Percentiles rank a stretch among this genome's conserved stretches.
Evolutionary conservation across 2,113 vertebrate species (phyloP).

Genomic region (Ornithorhynchus anatinus): DNA sequence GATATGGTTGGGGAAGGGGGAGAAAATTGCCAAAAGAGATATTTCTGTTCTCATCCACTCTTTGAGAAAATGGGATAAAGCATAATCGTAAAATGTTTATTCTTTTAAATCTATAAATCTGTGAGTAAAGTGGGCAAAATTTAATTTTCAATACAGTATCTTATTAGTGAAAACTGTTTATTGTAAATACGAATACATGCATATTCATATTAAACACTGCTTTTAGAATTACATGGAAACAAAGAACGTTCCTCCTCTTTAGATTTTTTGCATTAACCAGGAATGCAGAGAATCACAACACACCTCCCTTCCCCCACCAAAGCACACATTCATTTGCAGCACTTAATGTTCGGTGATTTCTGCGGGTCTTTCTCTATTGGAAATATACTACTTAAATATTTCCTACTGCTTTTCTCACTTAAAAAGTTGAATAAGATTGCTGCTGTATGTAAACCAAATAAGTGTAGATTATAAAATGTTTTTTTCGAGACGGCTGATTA

Average conservation of each 20-base stretch:
- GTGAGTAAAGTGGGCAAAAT: conserved; percentile 37
- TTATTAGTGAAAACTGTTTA: conserved; percentile 24
- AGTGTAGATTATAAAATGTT: conserved; percentile 28
- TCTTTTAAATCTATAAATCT: conserved; percentile 33
- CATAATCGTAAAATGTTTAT: conserved; percentile 26
- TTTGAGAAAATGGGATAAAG: conserved; percentile 16
- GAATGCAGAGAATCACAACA: conserved; percentile 49
- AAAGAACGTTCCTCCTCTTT: conserved; percentile 30
- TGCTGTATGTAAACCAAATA: conserved; percentile 24
- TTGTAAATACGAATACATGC: conserved; percentile 37
- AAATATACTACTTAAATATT: conserved; percentile 38
- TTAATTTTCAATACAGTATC: conserved; percentile 19
- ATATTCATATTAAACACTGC: conserved; percentile 13
- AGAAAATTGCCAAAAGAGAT: conserved; percentile 22
- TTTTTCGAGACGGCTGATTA: conserved; percentile 29
- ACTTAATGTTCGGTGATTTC: conserved; percentile 17
- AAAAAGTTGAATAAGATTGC: conserved; percentile 39
- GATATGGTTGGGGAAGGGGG: conserved; percentile 25
- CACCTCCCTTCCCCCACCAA: conserved; percentile 39
- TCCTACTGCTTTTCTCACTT: conserved; percentile 33
- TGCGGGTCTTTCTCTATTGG: conserved; percentile 37
- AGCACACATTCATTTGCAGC: conserved; percentile 33
- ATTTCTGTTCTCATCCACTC: conserved; percentile 28
- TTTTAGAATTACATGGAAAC: conserved; percentile 27
- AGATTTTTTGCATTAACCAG: conserved; percentile 21